These are phyloP conservation scores for Drosophila histrio DNA, from an alignment of 2,888 invertebrate genomes.

Conservation along the genomic window DNA sequence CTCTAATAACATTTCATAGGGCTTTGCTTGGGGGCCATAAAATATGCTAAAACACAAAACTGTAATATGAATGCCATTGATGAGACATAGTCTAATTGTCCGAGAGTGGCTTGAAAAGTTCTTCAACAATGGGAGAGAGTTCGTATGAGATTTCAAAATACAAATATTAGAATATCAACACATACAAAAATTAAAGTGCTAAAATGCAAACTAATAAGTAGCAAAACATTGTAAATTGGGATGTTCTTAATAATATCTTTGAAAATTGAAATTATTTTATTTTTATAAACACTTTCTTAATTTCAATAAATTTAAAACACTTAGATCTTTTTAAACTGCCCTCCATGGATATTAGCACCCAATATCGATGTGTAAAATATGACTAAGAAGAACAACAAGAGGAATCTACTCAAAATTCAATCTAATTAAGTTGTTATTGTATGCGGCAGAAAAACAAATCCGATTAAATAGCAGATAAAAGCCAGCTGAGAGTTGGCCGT, in stretches of 20 bases:
- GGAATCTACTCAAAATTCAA: conserved; percentile 52
- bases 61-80: conserved; percentile 42
- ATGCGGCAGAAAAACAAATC: conserved; percentile 62
- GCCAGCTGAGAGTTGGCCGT: conserved; percentile 27
- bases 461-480: conserved; percentile 61
- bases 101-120: conserved; percentile 27
- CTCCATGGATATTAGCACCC: conserved; percentile 24
- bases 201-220: too few species aligned
- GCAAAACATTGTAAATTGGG: too few species aligned
- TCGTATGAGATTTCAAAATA: too few species aligned
- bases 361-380: conserved; percentile 65
- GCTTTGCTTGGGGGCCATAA: conserved; percentile 51
- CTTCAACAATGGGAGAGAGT: too few species aligned
- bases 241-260: too few species aligned
- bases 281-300: not conserved
- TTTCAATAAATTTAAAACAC: not conserved
- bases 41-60: conserved; percentile 50
- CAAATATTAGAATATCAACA: not conserved
- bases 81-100: conserved; percentile 7
- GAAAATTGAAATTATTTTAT: too few species aligned
- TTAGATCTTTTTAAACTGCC: conserved; percentile 16
- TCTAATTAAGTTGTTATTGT: conserved; percentile 79
- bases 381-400: conserved; percentile 28
- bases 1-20: conserved; percentile 51
- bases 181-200: not conserved